A percentile compares a stretch with the other conserved stretches of the same genome.
phyloP scores from a whole-genome alignment of 2,888 invertebrate species.

The Sylvicola cinctus region DNA sequence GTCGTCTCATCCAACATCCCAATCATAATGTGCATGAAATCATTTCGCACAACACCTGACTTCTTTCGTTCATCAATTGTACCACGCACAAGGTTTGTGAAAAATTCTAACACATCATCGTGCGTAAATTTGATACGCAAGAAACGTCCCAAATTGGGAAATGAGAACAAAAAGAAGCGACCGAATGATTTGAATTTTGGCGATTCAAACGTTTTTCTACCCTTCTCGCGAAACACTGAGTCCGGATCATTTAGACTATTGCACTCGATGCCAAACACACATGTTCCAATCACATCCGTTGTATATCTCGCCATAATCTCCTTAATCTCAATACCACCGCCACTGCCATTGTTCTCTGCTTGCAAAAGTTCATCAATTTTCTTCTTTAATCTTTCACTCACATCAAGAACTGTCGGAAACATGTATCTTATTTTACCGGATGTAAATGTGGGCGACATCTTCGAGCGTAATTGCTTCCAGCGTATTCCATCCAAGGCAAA shows the following conservation, averaged over 20 bases:
- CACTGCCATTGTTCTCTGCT: not conserved
- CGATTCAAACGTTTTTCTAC: slow-evolving; percentile 3
- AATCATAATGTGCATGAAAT: slow-evolving; percentile 29
- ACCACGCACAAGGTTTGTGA: slow-evolving; percentile 18
- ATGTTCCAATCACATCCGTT: slow-evolving; percentile 12
- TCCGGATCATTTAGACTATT: slow-evolving; percentile 17
- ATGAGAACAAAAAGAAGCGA: not conserved
- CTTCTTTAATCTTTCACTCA: not conserved
- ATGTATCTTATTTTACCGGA: slow-evolving; percentile 1
- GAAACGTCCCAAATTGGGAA: not conserved
- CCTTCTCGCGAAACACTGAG: slow-evolving; percentile 17
- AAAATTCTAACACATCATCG: slow-evolving; percentile 16
- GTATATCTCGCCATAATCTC: slow-evolving; percentile 8
- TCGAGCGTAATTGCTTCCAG: not conserved
- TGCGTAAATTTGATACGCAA: slow-evolving; percentile 5
- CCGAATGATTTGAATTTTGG: not conserved
- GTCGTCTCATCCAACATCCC: no score
- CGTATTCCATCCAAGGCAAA: not conserved
- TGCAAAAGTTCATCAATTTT: not conserved
- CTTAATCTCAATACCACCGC: slow-evolving; percentile 5
- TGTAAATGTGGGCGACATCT: slow-evolving; percentile 2
- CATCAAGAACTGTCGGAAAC: not conserved
- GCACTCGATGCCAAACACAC: slow-evolving; percentile 25
- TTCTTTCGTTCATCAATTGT: slow-evolving; percentile 21
- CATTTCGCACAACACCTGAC: slow-evolving; percentile 20